Evolutionary conservation across 2,113 vertebrate genomes (phyloP).

Genomic region (Sinosuthora webbiana): DNA sequence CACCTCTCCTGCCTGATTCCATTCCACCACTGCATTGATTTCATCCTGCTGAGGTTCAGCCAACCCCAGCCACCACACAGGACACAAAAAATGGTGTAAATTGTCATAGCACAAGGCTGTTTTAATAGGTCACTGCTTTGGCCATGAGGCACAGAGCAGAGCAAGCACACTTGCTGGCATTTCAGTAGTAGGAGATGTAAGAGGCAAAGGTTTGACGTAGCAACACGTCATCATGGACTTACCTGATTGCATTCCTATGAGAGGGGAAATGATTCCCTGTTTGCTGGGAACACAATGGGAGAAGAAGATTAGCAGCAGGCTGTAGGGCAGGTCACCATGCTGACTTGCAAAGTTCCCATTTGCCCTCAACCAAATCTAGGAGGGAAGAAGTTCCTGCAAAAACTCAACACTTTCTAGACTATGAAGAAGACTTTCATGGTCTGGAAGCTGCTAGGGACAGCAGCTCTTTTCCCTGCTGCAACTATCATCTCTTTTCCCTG

Average conservation of each 20-base stretch:
- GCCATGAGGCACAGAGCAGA: not conserved
- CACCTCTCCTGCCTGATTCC: not conserved
- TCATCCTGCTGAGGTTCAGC: not conserved
- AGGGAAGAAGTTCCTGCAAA: not conserved
- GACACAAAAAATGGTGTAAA: not conserved
- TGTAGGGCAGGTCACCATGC: not conserved
- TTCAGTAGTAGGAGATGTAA: not conserved
- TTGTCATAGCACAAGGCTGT: rapidly evolving
- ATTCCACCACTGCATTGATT: not conserved
- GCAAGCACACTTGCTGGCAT: not conserved
- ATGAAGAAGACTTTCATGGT: not conserved
- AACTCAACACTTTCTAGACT: not conserved
- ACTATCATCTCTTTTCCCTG: not conserved
- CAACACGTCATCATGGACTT: not conserved
- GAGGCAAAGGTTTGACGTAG: not conserved
- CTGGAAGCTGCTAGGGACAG: not conserved
- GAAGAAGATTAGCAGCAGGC: not conserved
- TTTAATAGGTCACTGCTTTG: not conserved
- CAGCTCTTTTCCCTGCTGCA: not conserved
- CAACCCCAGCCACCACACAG: not conserved
- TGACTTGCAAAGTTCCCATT: not conserved
- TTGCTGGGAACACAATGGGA: not conserved
- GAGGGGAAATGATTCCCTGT: not conserved
- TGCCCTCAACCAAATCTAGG: not conserved
- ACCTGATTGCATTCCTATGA: not conserved